These are phyloP conservation scores for Cheirogaleus medius DNA, from an alignment of 2,113 vertebrate genomes.

Conservation along the genomic window DNA sequence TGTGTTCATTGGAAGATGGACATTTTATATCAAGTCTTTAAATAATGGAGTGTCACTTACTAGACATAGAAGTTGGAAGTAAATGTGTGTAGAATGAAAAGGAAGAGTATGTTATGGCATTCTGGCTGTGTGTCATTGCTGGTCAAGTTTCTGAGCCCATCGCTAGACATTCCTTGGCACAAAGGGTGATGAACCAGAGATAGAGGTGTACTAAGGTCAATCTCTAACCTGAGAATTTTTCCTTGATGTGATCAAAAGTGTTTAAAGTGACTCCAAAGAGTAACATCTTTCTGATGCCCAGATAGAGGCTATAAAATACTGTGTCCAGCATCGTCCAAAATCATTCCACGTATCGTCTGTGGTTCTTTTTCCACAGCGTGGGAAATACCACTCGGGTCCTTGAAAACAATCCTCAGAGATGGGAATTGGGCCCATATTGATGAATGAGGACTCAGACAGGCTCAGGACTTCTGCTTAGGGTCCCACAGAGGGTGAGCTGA, in stretches of 20 bases:
- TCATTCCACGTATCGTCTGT: rapidly evolving
- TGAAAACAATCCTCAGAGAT: background rate
- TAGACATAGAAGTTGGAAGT: background rate
- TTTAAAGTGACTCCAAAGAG: background rate
- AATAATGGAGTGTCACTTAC: background rate
- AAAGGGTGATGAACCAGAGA: background rate
- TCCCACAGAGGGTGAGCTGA: background rate
- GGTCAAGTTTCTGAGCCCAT: background rate
- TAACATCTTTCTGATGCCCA: background rate
- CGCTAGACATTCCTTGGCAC: no score
- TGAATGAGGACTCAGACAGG: background rate
- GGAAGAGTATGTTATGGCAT: background rate
- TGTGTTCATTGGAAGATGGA: no score
- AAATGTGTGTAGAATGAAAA: background rate
- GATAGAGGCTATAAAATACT: background rate
- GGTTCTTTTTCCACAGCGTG: background rate
- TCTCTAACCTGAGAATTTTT: background rate
- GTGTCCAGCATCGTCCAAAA: no score
- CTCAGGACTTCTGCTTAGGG: background rate
- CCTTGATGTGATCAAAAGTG: background rate
- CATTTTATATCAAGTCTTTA: no score
- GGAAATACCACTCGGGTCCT: background rate
- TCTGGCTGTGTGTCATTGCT: background rate
- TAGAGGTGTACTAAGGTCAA: background rate
- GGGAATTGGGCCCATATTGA: background rate